phyloP scores from a whole-genome alignment of 2,113 vertebrate genomes.

The Lontra canadensis region DNA sequence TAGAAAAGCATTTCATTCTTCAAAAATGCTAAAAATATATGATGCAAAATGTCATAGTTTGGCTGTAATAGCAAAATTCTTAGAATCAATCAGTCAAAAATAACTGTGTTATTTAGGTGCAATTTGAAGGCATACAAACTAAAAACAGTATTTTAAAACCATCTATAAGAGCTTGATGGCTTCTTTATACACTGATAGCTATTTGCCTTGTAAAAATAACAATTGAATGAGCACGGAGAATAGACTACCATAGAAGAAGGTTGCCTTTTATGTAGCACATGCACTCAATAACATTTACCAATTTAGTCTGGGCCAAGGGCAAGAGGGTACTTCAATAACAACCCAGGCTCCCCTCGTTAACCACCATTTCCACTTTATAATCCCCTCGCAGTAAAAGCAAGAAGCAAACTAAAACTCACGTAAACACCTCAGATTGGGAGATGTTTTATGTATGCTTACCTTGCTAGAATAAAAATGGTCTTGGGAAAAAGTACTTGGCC shows the following conservation, averaged over 20 bases:
- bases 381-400: neutral
- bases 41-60: constrained; percentile 81
- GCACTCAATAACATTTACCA: neutral
- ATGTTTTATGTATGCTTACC: neutral
- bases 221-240: constrained; percentile 35
- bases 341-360: neutral
- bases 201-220: constrained; percentile 67
- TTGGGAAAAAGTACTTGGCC: neutral
- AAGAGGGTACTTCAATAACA: neutral
- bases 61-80: constrained; percentile 80
- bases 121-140: constrained; percentile 76
- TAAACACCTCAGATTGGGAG: neutral
- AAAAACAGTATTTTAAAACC: constrained; percentile 73
- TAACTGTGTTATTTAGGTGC: constrained; percentile 75
- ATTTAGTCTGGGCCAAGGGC: neutral
- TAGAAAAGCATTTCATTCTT: constrained; percentile 80
- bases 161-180: constrained; percentile 53
- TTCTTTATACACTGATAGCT: constrained; percentile 49
- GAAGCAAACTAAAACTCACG: neutral
- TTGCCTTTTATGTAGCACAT: constrained; percentile 7
- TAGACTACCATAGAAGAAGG: neutral
- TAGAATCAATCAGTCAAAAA: constrained; percentile 81
- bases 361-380: neutral
- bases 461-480: neutral
- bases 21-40: constrained; percentile 80